Base-by-base conservation (phyloP, 2,113 vertebrate species). In the Panthera leo region DNA sequence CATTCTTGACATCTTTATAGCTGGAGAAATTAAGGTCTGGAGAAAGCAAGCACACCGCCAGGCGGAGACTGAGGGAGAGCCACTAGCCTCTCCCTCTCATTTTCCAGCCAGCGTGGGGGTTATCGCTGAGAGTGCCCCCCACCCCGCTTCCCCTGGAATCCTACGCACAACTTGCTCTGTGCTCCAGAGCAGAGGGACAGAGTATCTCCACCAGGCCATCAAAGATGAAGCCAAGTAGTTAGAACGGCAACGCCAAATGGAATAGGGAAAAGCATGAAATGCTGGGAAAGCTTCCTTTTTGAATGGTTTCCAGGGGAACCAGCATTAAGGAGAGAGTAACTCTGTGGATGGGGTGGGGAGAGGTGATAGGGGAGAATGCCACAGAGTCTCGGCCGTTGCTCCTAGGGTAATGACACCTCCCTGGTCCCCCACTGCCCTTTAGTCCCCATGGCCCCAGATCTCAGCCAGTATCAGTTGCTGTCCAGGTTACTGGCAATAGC, bases 401-500 rank as follows among this genome's bases (percentile, higher is more conserved):
- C 21, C 15, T 1, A 7, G 12, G 34, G 36, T 31, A 51, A 65
- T 31, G 27, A 29, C 48, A 19, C 8, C 8, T 63, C 31, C 39
- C 13, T 18, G 7, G 36, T 29, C 13, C 55, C 45, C 4, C 19
- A 7, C 11, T 21, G 25, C 19, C 21, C 34, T 31, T 36, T 4
- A 5, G 11, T 31, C 36, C 51, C 78, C 8, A 1, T 7, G 1
- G 16, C 11, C 42, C 70, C 18, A 5, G 1, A 3, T 19, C 85
- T 51, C 34, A 23, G 84, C 3, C 3, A 19, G 5, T 53, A 31
- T 42, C 16, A 11, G 1, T 31, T 58, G 36, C 58, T 58, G 3
- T 36, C 42, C 16, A 8, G 5, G 8, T 34, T 21, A 15, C 39
- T 0, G 0, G 0, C 48, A 76, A 4, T 16, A 25, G 19, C 39